These are phyloP conservation scores for Eustalomyia histrio DNA, from an alignment of 2,888 invertebrate genomes.

Conservation along the genomic window DNA sequence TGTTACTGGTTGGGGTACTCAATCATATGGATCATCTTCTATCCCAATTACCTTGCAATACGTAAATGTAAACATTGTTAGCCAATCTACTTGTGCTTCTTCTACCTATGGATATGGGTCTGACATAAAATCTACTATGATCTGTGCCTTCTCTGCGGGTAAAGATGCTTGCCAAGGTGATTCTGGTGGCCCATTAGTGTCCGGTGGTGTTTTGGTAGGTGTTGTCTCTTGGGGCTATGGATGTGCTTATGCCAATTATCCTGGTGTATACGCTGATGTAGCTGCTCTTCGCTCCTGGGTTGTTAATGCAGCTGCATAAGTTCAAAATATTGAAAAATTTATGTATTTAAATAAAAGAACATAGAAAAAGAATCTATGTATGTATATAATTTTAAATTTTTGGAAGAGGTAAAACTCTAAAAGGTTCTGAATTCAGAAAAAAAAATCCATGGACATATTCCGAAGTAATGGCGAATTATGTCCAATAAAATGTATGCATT, in stretches of 20 bases:
- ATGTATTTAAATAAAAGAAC: too few species aligned
- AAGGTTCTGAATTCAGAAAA: too few species aligned
- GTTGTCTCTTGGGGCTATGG: conserved; percentile 74
- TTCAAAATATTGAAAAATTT: conserved; percentile 31
- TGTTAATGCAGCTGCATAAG: conserved; percentile 32
- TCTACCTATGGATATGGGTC: conserved; percentile 77
- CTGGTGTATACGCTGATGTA: conserved; percentile 74
- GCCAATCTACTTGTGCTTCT: conserved; percentile 76
- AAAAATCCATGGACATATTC: too few species aligned
- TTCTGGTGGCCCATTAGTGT: conserved; percentile 75
- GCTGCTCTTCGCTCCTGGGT: conserved; percentile 69
- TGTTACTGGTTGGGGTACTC: conserved; percentile 69
- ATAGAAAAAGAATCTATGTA: too few species aligned
- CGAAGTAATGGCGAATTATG: too few species aligned
- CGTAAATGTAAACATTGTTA: conserved; percentile 78
- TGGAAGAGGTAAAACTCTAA: too few species aligned
- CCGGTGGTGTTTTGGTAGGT: conserved; percentile 70
- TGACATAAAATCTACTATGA: conserved; percentile 68
- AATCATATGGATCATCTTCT: conserved; percentile 69
- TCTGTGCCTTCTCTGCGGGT: conserved; percentile 69
- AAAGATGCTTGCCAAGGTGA: conserved; percentile 75
- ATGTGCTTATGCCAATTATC: conserved; percentile 71
- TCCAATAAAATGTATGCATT: too few species aligned
- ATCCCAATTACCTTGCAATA: conserved; percentile 76
- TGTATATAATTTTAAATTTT: too few species aligned